phyloP scores from a whole-genome alignment of 2,113 vertebrate genomes.

The Mobula hypostoma region DNA sequence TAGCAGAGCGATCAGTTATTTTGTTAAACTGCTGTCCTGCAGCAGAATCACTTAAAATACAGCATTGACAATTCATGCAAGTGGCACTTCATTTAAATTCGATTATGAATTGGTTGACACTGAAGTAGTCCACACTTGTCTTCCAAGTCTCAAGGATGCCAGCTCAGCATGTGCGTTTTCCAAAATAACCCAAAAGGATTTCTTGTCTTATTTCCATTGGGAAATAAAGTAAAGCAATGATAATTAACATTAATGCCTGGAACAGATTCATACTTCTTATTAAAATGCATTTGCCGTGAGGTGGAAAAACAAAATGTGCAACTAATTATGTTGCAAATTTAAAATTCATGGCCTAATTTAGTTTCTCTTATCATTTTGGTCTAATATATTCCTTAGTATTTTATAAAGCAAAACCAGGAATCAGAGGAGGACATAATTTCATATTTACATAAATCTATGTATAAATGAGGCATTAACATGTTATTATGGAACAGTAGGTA shows the following conservation, averaged over 20 bases:
- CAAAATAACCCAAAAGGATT: not conserved
- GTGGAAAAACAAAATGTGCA: not conserved
- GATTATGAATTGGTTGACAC: not conserved
- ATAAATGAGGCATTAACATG: not conserved
- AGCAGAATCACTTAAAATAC: not conserved
- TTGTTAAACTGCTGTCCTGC: not conserved
- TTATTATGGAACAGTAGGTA: not conserved
- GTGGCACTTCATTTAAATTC: conserved; percentile 19
- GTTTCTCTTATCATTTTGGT: not conserved
- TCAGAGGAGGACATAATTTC: not conserved
- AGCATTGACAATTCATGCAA: not conserved
- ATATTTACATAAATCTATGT: not conserved
- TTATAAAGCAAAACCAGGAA: not conserved
- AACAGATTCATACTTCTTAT: not conserved
- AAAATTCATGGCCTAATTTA: not conserved
- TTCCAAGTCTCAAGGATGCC: not conserved
- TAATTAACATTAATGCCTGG: not conserved
- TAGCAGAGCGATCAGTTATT: not conserved
- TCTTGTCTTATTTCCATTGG: not conserved
- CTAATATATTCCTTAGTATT: not conserved
- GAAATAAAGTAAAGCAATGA: not conserved
- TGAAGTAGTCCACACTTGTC: not conserved
- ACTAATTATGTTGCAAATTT: not conserved
- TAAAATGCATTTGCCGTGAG: not conserved
- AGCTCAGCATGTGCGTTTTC: not conserved